Evolutionary conservation across 1,140 invertebrate genomes (phyloP).

Genomic region (Cotesia chilonis): DNA sequence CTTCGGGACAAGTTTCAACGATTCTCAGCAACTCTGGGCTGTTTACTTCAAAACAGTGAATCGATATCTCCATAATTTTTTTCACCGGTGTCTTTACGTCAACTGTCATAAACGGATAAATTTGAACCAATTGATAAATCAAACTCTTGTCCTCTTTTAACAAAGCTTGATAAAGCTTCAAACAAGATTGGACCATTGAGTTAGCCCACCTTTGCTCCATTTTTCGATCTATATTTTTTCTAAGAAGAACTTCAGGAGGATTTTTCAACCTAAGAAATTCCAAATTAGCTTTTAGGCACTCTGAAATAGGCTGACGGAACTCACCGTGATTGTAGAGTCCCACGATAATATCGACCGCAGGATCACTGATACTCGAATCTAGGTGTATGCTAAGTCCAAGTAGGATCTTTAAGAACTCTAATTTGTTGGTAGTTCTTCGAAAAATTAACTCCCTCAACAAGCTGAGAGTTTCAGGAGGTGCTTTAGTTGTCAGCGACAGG

Average conservation of each 20-base stretch:
- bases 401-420: constrained; percentile 76
- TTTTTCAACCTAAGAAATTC: constrained; percentile 74
- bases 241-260: constrained; percentile 78
- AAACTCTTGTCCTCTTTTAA: constrained; percentile 80
- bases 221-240: constrained; percentile 72
- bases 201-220: constrained; percentile 81
- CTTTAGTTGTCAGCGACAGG: constrained; percentile 81
- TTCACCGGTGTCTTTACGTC: constrained; percentile 94
- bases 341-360: constrained; percentile 79
- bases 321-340: constrained; percentile 79
- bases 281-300: constrained; percentile 81
- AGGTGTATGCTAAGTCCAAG: constrained; percentile 78
- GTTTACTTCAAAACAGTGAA: constrained; percentile 85
- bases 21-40: constrained; percentile 81
- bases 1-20: constrained; percentile 93
- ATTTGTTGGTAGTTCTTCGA: constrained; percentile 79
- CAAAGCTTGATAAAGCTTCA: constrained; percentile 86
- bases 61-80: constrained; percentile 80
- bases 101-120: constrained; percentile 83
- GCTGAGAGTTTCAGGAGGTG: constrained; percentile 80
- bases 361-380: constrained; percentile 74
- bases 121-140: constrained; percentile 80
- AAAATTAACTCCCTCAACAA: constrained; percentile 83
- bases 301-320: constrained; percentile 79
- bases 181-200: constrained; percentile 85